Evolutionary conservation across 2,888 invertebrate species (phyloP).

Genomic region (Magallana nippona): DNA sequence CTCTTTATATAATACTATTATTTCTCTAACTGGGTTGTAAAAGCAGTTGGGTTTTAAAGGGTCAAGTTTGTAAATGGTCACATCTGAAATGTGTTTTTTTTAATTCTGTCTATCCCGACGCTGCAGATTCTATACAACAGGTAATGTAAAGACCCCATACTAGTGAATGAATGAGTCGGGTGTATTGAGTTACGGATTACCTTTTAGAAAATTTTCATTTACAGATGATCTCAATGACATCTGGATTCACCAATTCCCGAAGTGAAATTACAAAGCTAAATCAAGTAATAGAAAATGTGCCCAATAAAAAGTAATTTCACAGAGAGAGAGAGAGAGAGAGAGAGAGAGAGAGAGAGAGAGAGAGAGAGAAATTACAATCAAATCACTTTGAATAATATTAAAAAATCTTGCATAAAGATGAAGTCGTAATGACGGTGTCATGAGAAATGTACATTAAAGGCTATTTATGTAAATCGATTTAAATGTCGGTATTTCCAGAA

Average conservation of each 20-base stretch:
- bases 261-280: no score
- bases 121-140: neutral
- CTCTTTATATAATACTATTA: constrained; percentile 20
- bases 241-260: no score
- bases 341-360: neutral
- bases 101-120: neutral
- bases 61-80: neutral
- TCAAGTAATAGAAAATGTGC: no score
- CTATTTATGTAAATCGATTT: no score
- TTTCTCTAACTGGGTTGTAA: constrained; percentile 26
- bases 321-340: neutral
- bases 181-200: no score
- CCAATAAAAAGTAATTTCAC: no score
- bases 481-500: neutral
- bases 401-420: no score
- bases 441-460: no score
- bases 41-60: constrained; percentile 27
- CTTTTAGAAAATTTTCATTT: no score
- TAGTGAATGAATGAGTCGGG: neutral
- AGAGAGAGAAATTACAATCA: neutral
- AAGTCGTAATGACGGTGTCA: no score
- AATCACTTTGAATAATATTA: neutral
- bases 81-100: neutral
- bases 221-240: no score
- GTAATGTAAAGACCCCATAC: neutral